Evolutionary conservation across 2,797 vertebrate species (phyloP).

Genomic region (Zenarchopterus dispar): DNA sequence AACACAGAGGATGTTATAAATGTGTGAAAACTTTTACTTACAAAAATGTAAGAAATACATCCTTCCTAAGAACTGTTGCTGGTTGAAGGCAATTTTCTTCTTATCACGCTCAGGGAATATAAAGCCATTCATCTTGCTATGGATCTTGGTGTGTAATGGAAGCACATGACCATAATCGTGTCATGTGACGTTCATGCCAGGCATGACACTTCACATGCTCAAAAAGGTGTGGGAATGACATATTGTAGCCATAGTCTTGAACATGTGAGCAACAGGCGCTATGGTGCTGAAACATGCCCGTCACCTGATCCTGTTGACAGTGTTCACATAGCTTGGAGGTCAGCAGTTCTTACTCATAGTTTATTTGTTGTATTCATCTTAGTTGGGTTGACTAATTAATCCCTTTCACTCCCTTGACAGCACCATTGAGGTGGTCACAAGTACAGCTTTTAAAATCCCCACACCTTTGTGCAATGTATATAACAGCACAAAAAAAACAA

Average conservation of each 20-base stretch:
- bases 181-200: constrained; percentile 21
- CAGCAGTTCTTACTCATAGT: constrained; percentile 9
- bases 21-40: too few species aligned
- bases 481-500: background rate
- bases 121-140: too few species aligned
- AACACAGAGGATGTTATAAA: too few species aligned
- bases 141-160: too few species aligned
- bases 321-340: constrained; percentile 8
- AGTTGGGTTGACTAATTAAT: constrained; percentile 10
- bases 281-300: constrained; percentile 11
- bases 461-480: background rate
- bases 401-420: background rate
- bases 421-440: constrained; percentile 3
- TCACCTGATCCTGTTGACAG: constrained; percentile 47
- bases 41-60: too few species aligned
- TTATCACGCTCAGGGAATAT: too few species aligned
- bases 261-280: background rate
- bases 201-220: constrained; percentile 2
- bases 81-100: too few species aligned
- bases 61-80: too few species aligned
- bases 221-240: constrained; percentile 2
- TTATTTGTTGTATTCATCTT: constrained; percentile 20
- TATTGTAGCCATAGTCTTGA: constrained; percentile 1
- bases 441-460: constrained; percentile 2
- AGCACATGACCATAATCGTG: constrained; percentile 10